These are phyloP conservation scores for Setipinna tenuifilis DNA, from an alignment of 2,797 vertebrate genomes.

Conservation along the genomic window DNA sequence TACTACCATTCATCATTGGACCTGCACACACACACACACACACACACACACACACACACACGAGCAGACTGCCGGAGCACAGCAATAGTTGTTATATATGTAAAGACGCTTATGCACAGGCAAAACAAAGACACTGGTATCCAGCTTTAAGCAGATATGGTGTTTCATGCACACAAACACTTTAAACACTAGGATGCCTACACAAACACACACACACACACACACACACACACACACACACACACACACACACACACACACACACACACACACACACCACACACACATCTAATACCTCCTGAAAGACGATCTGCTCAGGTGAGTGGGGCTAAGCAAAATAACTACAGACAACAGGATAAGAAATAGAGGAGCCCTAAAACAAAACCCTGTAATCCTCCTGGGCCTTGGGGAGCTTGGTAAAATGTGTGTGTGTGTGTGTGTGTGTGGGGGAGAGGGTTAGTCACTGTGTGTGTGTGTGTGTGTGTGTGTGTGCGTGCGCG, in stretches of 20 bases:
- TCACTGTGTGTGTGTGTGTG: slow-evolving; percentile 8
- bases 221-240: too few relatives aligned
- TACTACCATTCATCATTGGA: slow-evolving; percentile 29
- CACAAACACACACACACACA: too few relatives aligned
- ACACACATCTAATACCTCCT: neutral
- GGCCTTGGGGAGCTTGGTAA: neutral
- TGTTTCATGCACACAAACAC: neutral
- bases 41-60: slow-evolving; percentile 16
- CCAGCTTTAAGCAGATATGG: neutral
- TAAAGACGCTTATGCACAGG: neutral
- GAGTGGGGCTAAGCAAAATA: neutral
- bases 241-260: too few relatives aligned
- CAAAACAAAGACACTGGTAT: slow-evolving; percentile 2
- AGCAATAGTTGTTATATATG: neutral
- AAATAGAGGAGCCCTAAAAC: neutral
- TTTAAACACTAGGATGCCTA: too few relatives aligned
- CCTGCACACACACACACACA: slow-evolving; percentile 33
- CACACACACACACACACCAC: neutral
- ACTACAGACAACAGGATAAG: slow-evolving; percentile 1
- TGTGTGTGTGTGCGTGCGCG: slow-evolving; percentile 12
- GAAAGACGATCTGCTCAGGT: neutral
- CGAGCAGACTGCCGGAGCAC: neutral
- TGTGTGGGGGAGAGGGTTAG: neutral
- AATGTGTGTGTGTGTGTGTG: slow-evolving; percentile 14
- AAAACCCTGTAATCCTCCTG: neutral